Base-by-base conservation (phyloP, 2,797 vertebrate genomes). In the Etheostoma nigrum region DNA sequence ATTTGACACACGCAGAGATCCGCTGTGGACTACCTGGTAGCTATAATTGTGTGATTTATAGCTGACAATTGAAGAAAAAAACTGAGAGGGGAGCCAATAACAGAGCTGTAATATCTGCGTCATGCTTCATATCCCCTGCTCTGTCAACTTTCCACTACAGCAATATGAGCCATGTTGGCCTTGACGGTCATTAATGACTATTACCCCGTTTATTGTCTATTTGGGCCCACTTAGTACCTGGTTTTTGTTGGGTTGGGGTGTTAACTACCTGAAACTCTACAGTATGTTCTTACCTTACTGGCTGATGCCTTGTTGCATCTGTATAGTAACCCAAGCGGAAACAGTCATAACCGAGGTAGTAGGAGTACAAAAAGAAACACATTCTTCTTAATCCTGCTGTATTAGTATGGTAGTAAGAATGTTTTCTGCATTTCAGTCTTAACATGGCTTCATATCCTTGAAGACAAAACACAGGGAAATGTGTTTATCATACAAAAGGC, bases 41-140 rank as follows among this genome's bases (percentile, higher is more conserved):
- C 84, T 78, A 40, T 80, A 85, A 81, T 58, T 78, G 61, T 72
- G 45, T 87, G 85, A 92, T 91, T 92, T 86, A 91, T 83, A 70
- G 72, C 47, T 66, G 72, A 81, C 55, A 67, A 75, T 76, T 72
- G 6, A 9, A 7, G 40, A 30, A 45, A 55, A 65, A 51, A 27
- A 71, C 13, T 42, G 58, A 40, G 74, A 69, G 42, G 18, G 42
- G 62, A 78, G 67, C 80, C 82, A 85, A 87, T 92, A 90, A 90
- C 53, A 42, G 72, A 65, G 76, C 75, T 67, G 67, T 85, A 72
- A 83, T 81, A 52, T 72, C 68, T 74, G 64, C 25, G 64, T 85
- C 85, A 85, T 66, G 85, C 78, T 82, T 91, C 87, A 79, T 79
- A 78, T 86, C 57, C 47, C 30, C 77, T 33, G 54, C 82, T 80